A percentile compares a stretch with the other conserved stretches of the same genome.
Conservation (phyloP, 53 echinoderm and acorn worm species). For the Arbacia lixula region DNA sequence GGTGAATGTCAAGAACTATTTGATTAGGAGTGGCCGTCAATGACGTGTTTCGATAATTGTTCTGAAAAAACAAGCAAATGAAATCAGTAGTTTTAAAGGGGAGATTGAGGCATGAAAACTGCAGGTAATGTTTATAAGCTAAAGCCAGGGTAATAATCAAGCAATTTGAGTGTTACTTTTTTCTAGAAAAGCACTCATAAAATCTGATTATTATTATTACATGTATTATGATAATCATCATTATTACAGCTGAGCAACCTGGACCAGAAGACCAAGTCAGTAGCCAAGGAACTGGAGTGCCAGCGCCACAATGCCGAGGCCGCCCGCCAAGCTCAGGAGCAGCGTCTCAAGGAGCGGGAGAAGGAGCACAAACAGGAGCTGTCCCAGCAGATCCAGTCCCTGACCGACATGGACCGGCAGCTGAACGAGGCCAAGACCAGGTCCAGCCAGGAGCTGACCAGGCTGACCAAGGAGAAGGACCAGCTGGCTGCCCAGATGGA, state of each 20-base stretch:
- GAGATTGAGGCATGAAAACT: too few species aligned
- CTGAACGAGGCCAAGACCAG: constrained; percentile 73
- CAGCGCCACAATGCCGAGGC: constrained; percentile 96
- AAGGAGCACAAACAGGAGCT: constrained; percentile 86
- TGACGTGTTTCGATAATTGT: too few species aligned
- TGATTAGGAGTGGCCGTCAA: too few species aligned
- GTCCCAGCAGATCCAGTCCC: constrained; percentile 75
- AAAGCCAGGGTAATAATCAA: too few species aligned
- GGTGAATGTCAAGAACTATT: too few species aligned
- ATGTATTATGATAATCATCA: too few species aligned
- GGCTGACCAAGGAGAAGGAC: constrained; percentile 71
- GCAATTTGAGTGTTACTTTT: too few species aligned
- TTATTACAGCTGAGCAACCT: constrained; percentile 47
- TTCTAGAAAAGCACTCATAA: too few species aligned
- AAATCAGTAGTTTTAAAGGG: too few species aligned
- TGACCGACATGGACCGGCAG: constrained; percentile 76
- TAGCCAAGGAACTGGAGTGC: constrained; percentile 87
- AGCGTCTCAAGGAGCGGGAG: constrained; percentile 82
- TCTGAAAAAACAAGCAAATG: too few species aligned
- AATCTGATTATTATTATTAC: too few species aligned
- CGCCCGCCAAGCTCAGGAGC: constrained; percentile 77
- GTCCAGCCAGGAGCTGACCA: constrained; percentile 78
- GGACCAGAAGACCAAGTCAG: constrained; percentile 79
- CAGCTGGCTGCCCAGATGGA: constrained; percentile 79
- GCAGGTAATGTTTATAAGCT: too few species aligned